These are phyloP conservation scores for Epinotia ramella DNA, from an alignment of 2,888 invertebrate genomes.

Conservation along the genomic window DNA sequence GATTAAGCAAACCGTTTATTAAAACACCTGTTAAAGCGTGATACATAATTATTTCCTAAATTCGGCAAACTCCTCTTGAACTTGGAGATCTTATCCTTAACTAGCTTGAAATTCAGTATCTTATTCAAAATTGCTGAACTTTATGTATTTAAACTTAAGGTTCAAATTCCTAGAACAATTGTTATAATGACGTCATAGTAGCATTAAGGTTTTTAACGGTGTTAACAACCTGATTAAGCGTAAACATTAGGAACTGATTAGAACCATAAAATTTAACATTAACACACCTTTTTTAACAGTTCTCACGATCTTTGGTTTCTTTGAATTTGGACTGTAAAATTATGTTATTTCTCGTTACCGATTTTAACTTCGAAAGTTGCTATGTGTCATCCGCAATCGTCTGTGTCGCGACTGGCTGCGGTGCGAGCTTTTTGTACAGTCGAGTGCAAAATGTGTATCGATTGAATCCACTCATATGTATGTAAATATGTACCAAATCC, in stretches of 20 bases:
- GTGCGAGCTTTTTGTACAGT: neutral
- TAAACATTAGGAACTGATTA: slow-evolving; percentile 50
- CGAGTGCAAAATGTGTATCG: neutral
- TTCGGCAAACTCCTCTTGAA: slow-evolving; percentile 48
- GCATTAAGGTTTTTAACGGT: slow-evolving; percentile 33
- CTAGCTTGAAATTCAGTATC: slow-evolving; percentile 8
- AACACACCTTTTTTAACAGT: slow-evolving; percentile 47
- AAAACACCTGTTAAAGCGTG: slow-evolving; percentile 23
- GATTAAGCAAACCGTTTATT: slow-evolving; percentile 4
- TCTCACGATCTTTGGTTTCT: slow-evolving; percentile 42
- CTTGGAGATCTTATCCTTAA: slow-evolving; percentile 35
- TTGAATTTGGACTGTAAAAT: slow-evolving; percentile 30
- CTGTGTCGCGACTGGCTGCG: no score
- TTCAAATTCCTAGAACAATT: neutral
- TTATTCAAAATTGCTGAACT: neutral
- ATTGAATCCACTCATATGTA: no score
- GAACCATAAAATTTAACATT: slow-evolving; percentile 48
- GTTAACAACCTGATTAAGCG: slow-evolving; percentile 50
- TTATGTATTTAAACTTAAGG: neutral
- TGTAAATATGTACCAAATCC: no score
- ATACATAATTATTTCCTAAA: slow-evolving; percentile 24
- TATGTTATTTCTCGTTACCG: slow-evolving; percentile 9
- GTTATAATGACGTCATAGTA: slow-evolving; percentile 7
- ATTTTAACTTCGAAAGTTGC: slow-evolving; percentile 1
- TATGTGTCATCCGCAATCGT: neutral